phyloP scores from a whole-genome alignment of 1,140 invertebrate species.

The Leucophenga varia region DNA sequence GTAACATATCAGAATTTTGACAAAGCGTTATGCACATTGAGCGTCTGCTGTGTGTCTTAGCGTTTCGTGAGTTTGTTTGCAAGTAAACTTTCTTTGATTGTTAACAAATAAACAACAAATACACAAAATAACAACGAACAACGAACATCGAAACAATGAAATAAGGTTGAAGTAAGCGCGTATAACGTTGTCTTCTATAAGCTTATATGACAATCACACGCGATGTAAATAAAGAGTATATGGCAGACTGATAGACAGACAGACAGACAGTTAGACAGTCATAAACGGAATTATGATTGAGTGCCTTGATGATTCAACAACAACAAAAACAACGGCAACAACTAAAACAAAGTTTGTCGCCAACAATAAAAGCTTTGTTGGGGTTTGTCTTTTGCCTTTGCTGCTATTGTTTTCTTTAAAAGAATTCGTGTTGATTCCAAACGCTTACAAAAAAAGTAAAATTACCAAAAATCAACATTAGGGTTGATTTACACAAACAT shows the following conservation, averaged over 20 bases:
- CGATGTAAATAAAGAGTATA: slow-evolving; percentile 17
- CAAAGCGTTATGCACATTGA: too few relatives aligned
- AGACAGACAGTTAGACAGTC: too few relatives aligned
- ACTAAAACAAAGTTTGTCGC: slow-evolving; percentile 16
- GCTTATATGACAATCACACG: slow-evolving; percentile 51
- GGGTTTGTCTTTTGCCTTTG: too few relatives aligned
- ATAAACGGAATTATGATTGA: too few relatives aligned
- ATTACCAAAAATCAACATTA: slow-evolving; percentile 26
- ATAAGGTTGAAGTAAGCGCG: too few relatives aligned
- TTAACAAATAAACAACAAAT: slow-evolving; percentile 43
- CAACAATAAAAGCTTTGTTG: slow-evolving; percentile 34
- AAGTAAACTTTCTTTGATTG: slow-evolving; percentile 51
- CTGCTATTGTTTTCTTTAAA: slow-evolving; percentile 41
- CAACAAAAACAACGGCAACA: too few relatives aligned
- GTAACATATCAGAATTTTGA: background rate
- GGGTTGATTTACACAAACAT: slow-evolving; percentile 20
- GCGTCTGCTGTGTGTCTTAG: too few relatives aligned
- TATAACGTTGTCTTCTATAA: too few relatives aligned
- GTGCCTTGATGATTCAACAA: too few relatives aligned
- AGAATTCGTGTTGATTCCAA: slow-evolving; percentile 27
- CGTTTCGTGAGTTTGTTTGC: too few relatives aligned
- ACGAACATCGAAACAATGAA: slow-evolving; percentile 35
- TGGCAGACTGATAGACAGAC: too few relatives aligned
- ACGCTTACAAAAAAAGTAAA: slow-evolving; percentile 24
- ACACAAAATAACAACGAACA: slow-evolving; percentile 35